phyloP scores from a whole-genome alignment of 2,888 invertebrate species.

The Plusia festucae region DNA sequence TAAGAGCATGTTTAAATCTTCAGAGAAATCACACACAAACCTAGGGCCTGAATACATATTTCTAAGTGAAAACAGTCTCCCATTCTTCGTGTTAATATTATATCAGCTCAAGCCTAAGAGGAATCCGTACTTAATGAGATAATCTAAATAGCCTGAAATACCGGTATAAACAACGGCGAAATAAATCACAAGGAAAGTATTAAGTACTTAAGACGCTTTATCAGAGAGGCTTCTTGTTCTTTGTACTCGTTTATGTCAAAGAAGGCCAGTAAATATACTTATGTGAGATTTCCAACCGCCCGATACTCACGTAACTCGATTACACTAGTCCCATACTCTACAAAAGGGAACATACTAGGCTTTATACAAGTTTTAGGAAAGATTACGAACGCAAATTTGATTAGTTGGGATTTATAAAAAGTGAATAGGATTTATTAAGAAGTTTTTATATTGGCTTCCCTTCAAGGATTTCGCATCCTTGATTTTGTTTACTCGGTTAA shows the following conservation, averaged over 20 bases:
- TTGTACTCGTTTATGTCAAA: conserved; percentile 27
- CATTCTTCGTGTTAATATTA: conserved; percentile 20
- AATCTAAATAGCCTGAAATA: conserved; percentile 26
- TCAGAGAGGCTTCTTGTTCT: conserved; percentile 22
- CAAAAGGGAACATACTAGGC: conserved; percentile 27
- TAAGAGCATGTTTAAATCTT: not conserved
- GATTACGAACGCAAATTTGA: conserved; percentile 44
- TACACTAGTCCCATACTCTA: conserved; percentile 25
- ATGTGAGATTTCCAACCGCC: conserved; percentile 25
- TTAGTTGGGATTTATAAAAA: conserved; percentile 47
- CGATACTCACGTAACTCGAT: conserved; percentile 36
- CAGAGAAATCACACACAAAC: not conserved
- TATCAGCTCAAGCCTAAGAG: conserved; percentile 16
- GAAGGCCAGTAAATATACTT: conserved; percentile 20
- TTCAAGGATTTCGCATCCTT: conserved; percentile 35
- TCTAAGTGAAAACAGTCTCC: conserved; percentile 14
- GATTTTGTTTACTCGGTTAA: conserved; percentile 33
- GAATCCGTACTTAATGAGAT: conserved; percentile 20
- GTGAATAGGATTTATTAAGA: conserved; percentile 44
- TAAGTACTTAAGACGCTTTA: conserved; percentile 36
- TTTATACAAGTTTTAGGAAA: conserved; percentile 26
- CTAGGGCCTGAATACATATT: conserved; percentile 23
- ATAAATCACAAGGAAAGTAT: conserved; percentile 33
- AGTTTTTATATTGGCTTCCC: conserved; percentile 53
- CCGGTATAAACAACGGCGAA: conserved; percentile 27